phyloP scores from a whole-genome alignment of 2,113 vertebrate species.

The Phalacrocorax carbo region DNA sequence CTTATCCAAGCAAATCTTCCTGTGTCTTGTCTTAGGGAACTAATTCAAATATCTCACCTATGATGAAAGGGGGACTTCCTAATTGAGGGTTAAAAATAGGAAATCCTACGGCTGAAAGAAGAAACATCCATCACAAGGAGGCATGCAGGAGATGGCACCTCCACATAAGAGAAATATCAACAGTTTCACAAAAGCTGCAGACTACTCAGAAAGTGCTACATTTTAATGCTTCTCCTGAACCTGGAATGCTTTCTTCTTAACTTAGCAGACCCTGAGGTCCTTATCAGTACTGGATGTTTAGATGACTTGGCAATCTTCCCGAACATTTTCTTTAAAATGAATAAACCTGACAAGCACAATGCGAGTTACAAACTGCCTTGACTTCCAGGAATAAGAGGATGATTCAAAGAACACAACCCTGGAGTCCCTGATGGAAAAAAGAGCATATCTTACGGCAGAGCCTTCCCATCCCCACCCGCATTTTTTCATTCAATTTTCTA shows the following conservation, averaged over 20 bases:
- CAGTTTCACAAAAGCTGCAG: background rate
- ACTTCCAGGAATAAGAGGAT: conserved; percentile 16
- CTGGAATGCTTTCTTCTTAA: background rate
- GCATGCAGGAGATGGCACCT: background rate
- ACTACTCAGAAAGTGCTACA: background rate
- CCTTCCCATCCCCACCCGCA: background rate
- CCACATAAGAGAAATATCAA: background rate
- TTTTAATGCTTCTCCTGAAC: background rate
- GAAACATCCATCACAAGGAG: background rate
- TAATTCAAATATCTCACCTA: background rate
- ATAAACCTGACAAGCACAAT: background rate
- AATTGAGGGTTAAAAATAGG: background rate
- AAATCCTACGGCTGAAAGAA: background rate
- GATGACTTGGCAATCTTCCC: background rate
- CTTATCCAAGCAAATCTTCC: background rate
- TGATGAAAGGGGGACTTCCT: background rate
- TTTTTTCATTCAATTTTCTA: conserved; percentile 25
- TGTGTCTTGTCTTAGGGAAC: background rate
- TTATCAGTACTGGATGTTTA: background rate
- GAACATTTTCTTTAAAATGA: background rate
- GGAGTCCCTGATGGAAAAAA: background rate
- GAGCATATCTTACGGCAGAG: background rate
- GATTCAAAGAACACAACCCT: background rate
- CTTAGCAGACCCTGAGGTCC: background rate
- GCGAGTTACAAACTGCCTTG: background rate